Base-by-base conservation (phyloP, 2,113 vertebrate genomes). In the Crotalus viridis region DNA sequence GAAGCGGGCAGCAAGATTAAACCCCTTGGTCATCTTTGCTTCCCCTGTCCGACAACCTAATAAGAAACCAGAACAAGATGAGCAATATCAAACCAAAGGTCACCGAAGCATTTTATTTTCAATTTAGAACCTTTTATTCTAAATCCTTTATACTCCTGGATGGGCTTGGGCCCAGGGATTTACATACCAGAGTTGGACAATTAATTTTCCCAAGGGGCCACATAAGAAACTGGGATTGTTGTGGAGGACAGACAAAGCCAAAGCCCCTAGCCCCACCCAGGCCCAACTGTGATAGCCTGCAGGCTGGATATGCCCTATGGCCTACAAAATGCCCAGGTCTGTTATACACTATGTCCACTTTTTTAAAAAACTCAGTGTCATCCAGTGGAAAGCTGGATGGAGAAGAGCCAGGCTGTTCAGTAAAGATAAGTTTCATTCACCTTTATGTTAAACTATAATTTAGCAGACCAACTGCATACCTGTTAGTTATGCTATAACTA, bases 41-140 rank as follows among this genome's bases (percentile, higher is more conserved):
- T 99, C 99, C 0, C 99, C 99, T 0, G 99, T 99, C 93, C 99
- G 98, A 96, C 99, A 99, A 56, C 99, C 99, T 99, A 96, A 10
- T 43, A 94, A 4, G 6, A 87, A n/a, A 24, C 28, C 55, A 94
- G 21, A 51, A 33, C 15, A 22, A 51, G 43, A 95, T 8, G 88
- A 1, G 28, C 0, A 92, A 22, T 0, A 0, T 87, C 10, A 87
- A 26, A 48, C n/a, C 85, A 55, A 12, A 26, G 74, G 33, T 19
- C 7, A 81, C 33, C 17, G 10, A 85, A 85, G 24, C 0, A 64
- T 54, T 39, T 17, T 6, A 24, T 33, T 21, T 48, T 22, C 46
- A 28, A 28, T 21, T 55, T 88, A 57, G 10, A 24, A 10, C 17
- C 39, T 39, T 33, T 22, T n/a, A 55, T 17, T 54, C 7, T 28